Evolutionary conservation across 2,888 invertebrate genomes (phyloP).

Genomic region (Dendrolimus pini): DNA sequence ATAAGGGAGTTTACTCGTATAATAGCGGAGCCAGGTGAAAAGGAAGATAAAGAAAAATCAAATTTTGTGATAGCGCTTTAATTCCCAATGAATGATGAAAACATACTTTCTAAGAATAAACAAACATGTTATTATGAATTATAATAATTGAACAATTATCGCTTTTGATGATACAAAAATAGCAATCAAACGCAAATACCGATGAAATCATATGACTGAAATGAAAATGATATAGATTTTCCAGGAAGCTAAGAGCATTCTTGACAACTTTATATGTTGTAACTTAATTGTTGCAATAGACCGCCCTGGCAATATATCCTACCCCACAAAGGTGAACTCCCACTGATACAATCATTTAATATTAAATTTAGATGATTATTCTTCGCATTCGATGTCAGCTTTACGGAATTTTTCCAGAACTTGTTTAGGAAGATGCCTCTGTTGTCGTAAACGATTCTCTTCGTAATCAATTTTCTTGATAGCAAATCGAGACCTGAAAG

Average conservation of each 20-base stretch:
- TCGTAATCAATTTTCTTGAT: slow-evolving; percentile 32
- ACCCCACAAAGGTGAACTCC: too few species aligned
- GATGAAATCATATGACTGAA: slow-evolving; percentile 14
- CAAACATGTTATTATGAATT: not conserved
- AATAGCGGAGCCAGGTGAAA: too few species aligned
- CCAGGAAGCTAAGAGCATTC: not conserved
- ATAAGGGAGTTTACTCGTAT: too few species aligned
- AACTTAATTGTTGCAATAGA: too few species aligned
- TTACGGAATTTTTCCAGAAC: slow-evolving; percentile 13
- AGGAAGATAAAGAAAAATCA: too few species aligned
- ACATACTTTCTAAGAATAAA: not conserved
- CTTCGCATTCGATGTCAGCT: not conserved
- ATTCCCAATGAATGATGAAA: slow-evolving; percentile 6
- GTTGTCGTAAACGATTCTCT: slow-evolving; percentile 28
- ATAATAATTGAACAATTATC: not conserved
- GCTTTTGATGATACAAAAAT: not conserved
- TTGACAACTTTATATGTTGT: too few species aligned
- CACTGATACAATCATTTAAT: too few species aligned
- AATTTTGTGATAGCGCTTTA: not conserved
- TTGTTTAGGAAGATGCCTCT: slow-evolving; percentile 8
- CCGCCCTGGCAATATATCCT: too few species aligned
- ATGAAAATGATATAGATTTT: not conserved
- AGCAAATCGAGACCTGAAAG: slow-evolving; percentile 41
- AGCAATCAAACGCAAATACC: not conserved
- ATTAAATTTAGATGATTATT: not conserved